These are phyloP conservation scores for Leptopilina drosophilae DNA, from an alignment of 2,888 invertebrate genomes.

Conservation along the genomic window DNA sequence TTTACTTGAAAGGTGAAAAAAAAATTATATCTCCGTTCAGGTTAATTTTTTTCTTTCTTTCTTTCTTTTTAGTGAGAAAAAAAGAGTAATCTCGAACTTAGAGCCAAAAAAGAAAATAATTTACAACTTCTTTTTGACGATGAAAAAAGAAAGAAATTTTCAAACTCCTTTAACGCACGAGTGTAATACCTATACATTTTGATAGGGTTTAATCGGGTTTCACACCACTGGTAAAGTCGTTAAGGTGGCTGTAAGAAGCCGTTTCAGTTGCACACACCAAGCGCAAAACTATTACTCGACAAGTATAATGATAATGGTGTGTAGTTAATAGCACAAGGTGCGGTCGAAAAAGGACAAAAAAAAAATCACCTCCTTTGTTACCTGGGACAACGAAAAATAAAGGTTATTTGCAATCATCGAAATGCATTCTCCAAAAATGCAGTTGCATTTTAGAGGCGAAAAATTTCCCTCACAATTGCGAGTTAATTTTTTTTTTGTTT, in stretches of 20 bases:
- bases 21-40: too few species aligned
- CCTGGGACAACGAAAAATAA: conserved; percentile 40
- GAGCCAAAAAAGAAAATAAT: too few species aligned
- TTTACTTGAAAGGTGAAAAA: too few species aligned
- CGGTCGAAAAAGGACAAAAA: conserved; percentile 50
- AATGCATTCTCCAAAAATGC: background rate
- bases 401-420: background rate
- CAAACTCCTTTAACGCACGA: conserved; percentile 29
- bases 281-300: conserved; percentile 54
- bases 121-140: too few species aligned
- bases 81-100: conserved; percentile 7
- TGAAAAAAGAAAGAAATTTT: background rate
- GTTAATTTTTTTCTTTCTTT: too few species aligned
- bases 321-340: conserved; percentile 44
- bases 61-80: background rate
- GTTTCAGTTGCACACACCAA: conserved; percentile 48
- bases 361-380: conserved; percentile 49
- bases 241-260: conserved; percentile 53
- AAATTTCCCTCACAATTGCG: too few species aligned
- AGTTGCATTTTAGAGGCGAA: too few species aligned
- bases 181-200: conserved; percentile 18
- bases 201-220: conserved; percentile 53
- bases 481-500: too few species aligned
- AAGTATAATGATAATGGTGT: conserved; percentile 56
- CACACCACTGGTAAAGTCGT: conserved; percentile 47